Evolutionary conservation across 2,888 invertebrate species (phyloP).

Genomic region (Chelonus formosanus): DNA sequence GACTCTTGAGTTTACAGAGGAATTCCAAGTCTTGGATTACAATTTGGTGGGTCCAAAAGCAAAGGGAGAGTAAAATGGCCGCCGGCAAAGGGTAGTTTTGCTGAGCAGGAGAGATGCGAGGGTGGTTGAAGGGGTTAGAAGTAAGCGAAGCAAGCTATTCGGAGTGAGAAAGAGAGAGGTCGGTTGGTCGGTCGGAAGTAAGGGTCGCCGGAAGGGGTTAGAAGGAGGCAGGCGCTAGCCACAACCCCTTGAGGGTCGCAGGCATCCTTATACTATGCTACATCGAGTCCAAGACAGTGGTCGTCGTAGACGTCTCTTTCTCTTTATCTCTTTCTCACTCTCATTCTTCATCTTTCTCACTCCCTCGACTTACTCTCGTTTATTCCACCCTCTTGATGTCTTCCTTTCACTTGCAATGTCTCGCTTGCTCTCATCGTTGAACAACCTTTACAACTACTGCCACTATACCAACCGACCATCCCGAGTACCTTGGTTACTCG

Average conservation of each 20-base stretch:
- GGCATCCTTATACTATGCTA: constrained; percentile 63
- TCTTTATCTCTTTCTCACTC: constrained; percentile 18
- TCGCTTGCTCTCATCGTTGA: constrained; percentile 46
- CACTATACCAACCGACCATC: constrained; percentile 55
- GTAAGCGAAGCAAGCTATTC: constrained; percentile 41
- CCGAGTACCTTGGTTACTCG: constrained; percentile 55
- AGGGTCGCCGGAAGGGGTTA: constrained; percentile 41
- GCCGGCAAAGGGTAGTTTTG: constrained; percentile 54
- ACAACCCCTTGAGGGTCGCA: constrained; percentile 66
- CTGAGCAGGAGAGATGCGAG: constrained; percentile 36
- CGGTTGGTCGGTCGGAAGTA: constrained; percentile 38
- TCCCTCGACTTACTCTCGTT: too few relatives aligned
- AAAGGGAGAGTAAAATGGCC: constrained; percentile 64
- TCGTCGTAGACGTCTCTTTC: constrained; percentile 36
- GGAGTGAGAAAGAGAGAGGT: constrained; percentile 42
- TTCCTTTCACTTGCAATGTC: constrained; percentile 35
- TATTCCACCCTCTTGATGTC: constrained; percentile 5
- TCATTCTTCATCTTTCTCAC: constrained; percentile 31
- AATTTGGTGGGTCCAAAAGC: constrained; percentile 59
- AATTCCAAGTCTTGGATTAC: constrained; percentile 61
- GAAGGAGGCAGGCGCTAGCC: constrained; percentile 59
- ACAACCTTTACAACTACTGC: constrained; percentile 62
- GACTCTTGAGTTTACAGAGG: constrained; percentile 42
- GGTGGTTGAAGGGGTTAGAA: constrained; percentile 56
- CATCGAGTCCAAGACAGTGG: constrained; percentile 52